Evolutionary conservation across 2,888 invertebrate species (phyloP).

Genomic region (Platycheirus rosarum): DNA sequence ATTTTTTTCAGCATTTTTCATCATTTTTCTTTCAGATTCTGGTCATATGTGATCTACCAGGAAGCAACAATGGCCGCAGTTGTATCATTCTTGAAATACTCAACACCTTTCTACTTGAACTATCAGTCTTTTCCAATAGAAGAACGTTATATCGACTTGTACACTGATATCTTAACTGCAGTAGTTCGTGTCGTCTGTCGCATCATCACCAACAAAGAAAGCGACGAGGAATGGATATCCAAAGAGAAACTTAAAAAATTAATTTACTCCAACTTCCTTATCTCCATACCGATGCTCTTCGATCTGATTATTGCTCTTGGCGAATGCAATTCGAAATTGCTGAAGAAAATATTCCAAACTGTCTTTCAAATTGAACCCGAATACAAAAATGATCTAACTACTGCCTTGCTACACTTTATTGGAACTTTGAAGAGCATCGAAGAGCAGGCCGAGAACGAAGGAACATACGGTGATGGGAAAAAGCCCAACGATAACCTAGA

Average conservation of each 20-base stretch:
- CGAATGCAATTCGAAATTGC: slow-evolving; percentile 85
- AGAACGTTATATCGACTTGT: slow-evolving; percentile 83
- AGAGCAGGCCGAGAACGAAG: slow-evolving; percentile 80
- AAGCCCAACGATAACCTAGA: slow-evolving; percentile 76
- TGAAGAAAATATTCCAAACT: slow-evolving; percentile 86
- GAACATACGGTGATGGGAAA: slow-evolving; percentile 77
- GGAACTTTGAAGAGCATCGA: slow-evolving; percentile 82
- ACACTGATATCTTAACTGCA: slow-evolving; percentile 85
- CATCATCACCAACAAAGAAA: slow-evolving; percentile 90
- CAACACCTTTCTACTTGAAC: slow-evolving; percentile 87
- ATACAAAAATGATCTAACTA: slow-evolving; percentile 86
- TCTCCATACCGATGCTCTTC: slow-evolving; percentile 92
- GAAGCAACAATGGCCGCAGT: slow-evolving; percentile 86
- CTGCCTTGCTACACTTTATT: slow-evolving; percentile 84
- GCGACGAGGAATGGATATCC: slow-evolving; percentile 87
- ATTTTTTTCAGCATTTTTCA: background rate
- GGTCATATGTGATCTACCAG: slow-evolving; percentile 88
- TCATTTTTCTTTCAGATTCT: slow-evolving; percentile 84
- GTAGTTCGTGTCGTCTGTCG: slow-evolving; percentile 89
- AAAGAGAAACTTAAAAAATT: slow-evolving; percentile 86
- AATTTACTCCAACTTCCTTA: slow-evolving; percentile 90
- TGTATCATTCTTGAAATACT: slow-evolving; percentile 89
- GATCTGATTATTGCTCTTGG: slow-evolving; percentile 91
- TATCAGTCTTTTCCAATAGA: slow-evolving; percentile 83
- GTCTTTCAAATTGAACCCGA: slow-evolving; percentile 85